Evolutionary conservation across 2,113 vertebrate species (phyloP).

Genomic region (Thalassarche chlororhynchos): DNA sequence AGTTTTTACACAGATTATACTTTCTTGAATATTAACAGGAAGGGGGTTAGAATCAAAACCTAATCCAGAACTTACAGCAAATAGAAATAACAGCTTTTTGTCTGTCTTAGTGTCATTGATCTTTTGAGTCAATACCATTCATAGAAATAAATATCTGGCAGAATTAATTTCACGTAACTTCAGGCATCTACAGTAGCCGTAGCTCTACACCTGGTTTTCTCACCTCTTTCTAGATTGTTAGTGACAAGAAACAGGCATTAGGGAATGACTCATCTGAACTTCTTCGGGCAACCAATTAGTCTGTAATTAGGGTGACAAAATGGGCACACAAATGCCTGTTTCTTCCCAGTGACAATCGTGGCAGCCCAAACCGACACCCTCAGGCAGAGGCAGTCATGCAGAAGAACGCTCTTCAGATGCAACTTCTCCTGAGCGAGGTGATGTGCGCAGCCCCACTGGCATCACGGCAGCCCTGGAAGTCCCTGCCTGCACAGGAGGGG

Average conservation of each 20-base stretch:
- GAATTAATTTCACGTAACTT: not conserved
- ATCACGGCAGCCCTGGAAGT: not conserved
- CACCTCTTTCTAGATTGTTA: not conserved
- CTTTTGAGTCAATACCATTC: not conserved
- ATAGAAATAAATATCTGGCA: not conserved
- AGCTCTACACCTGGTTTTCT: not conserved
- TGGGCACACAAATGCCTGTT: not conserved
- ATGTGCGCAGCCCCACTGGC: not conserved
- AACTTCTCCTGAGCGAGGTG: not conserved
- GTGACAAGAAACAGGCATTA: not conserved
- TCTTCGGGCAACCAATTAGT: not conserved
- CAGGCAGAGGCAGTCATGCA: not conserved
- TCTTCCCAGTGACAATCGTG: rapidly evolving
- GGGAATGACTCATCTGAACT: not conserved
- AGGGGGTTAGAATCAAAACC: not conserved
- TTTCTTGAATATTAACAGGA: not conserved
- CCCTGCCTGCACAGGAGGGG: not conserved
- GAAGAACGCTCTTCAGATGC: rapidly evolving
- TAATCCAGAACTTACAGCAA: not conserved
- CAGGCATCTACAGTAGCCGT: not conserved
- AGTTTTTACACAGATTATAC: not conserved
- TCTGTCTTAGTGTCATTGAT: not conserved
- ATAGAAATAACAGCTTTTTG: not conserved
- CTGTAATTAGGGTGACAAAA: not conserved
- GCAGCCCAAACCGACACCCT: not conserved